A percentile compares a stretch with the other conserved stretches of the same genome.
Conservation (phyloP, 2,888 invertebrate species). For the Danaus chrysippus region DNA sequence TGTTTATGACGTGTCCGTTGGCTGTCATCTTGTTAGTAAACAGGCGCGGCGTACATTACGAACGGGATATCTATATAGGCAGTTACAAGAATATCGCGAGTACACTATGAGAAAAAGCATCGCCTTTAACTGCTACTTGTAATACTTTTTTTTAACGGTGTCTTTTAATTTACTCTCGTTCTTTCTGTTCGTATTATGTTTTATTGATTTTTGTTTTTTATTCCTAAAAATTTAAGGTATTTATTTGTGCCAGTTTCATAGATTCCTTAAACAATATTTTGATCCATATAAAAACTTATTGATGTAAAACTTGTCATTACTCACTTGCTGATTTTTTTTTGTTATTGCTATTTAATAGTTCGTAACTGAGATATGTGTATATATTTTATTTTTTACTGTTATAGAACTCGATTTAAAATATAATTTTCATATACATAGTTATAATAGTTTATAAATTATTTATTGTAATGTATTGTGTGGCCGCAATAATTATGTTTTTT, state of each 20-base stretch:
- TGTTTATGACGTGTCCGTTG: constrained; percentile 2
- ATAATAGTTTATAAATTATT: too few species aligned
- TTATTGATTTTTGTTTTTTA: not conserved
- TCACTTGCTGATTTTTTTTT: too few species aligned
- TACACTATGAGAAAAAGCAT: constrained; percentile 12
- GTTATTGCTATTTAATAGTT: too few species aligned
- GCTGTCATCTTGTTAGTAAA: constrained; percentile 25
- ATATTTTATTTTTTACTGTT: too few species aligned
- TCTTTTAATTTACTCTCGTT: not conserved
- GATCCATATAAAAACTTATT: not conserved
- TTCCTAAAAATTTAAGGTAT: not conserved
- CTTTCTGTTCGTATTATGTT: not conserved
- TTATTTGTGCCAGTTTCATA: not conserved
- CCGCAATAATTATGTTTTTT: too few species aligned
- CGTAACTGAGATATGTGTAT: too few species aligned
- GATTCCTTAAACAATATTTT: not conserved
- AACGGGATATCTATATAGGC: constrained; percentile 18
- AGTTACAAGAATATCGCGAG: constrained; percentile 17
- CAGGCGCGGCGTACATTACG: constrained; percentile 25
- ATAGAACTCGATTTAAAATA: too few species aligned
- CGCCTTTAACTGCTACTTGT: constrained; percentile 1
- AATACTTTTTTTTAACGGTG: constrained; percentile 1
- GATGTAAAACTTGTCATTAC: not conserved
- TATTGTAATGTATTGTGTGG: too few species aligned
- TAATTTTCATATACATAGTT: too few species aligned